Percentiles rank a stretch among this genome's conserved stretches.
Conservation (phyloP, 2,797 vertebrate species). For the Enteromius unitaeniatus region DNA sequence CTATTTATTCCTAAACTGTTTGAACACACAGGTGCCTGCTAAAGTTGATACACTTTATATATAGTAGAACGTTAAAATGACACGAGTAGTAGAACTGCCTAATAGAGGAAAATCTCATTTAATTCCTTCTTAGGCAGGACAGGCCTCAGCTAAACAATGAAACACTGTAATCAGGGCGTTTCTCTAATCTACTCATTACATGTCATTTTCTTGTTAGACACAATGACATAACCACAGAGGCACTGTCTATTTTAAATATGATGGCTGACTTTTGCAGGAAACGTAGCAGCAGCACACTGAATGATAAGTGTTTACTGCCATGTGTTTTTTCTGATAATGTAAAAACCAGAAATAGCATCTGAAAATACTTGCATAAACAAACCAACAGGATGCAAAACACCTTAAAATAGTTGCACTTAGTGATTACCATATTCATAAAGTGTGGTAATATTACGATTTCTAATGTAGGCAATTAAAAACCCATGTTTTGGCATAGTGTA, state of each 20-base stretch:
- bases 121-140: slow-evolving; percentile 63
- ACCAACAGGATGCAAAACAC: neutral
- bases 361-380: neutral
- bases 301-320: slow-evolving; percentile 16
- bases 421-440: neutral
- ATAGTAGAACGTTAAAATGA: neutral
- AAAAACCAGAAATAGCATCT: neutral
- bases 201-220: neutral
- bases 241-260: neutral
- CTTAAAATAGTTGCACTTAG: neutral
- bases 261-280: slow-evolving; percentile 25
- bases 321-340: slow-evolving; percentile 33
- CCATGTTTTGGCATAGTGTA: slow-evolving; percentile 10
- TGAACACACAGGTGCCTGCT: neutral
- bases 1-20: neutral
- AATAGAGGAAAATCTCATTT: neutral
- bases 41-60: neutral
- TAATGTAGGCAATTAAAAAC: neutral
- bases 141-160: slow-evolving; percentile 33
- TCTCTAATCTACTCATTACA: neutral
- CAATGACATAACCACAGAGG: neutral
- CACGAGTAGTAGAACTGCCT: neutral
- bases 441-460: neutral
- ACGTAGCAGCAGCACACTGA: neutral
- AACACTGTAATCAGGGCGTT: slow-evolving; percentile 55